A percentile compares a stretch with the other conserved stretches of the same genome.
These are phyloP conservation scores for Melanocharis versteri DNA, from an alignment of 2,113 vertebrate species.

Conservation along the genomic window DNA sequence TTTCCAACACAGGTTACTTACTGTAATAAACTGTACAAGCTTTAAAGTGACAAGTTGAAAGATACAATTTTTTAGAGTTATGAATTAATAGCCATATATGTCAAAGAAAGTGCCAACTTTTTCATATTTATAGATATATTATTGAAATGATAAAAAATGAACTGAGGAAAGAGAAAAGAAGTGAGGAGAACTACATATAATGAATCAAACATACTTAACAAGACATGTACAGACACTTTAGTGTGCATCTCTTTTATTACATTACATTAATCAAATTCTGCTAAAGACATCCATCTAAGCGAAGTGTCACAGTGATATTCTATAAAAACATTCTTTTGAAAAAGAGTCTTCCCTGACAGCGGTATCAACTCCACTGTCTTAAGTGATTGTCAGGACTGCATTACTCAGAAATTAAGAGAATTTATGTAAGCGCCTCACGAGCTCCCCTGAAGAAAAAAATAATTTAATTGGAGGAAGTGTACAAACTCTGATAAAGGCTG, in stretches of 20 bases:
- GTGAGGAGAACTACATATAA: slow-evolving; percentile 80
- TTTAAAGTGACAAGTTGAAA: slow-evolving; percentile 82
- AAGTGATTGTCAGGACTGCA: slow-evolving; percentile 83
- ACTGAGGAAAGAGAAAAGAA: slow-evolving; percentile 79
- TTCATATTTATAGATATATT: slow-evolving; percentile 93
- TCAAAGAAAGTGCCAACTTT: slow-evolving; percentile 87
- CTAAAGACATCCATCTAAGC: slow-evolving; percentile 82
- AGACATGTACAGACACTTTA: slow-evolving; percentile 85
- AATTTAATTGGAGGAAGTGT: slow-evolving; percentile 85
- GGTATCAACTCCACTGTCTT: slow-evolving; percentile 81
- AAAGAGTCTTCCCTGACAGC: slow-evolving; percentile 79
- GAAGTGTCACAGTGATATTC: slow-evolving; percentile 80
- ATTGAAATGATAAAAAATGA: slow-evolving; percentile 89
- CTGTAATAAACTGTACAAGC: slow-evolving; percentile 78
- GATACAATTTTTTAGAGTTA: slow-evolving; percentile 82
- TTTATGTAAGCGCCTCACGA: slow-evolving; percentile 79
- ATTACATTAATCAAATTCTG: slow-evolving; percentile 88
- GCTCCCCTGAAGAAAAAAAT: slow-evolving; percentile 80
- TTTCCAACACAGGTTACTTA: slow-evolving; percentile 82
- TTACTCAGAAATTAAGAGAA: slow-evolving; percentile 90
- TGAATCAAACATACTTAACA: slow-evolving; percentile 88
- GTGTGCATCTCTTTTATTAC: slow-evolving; percentile 88
- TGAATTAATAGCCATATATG: slow-evolving; percentile 81
- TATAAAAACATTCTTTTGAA: slow-evolving; percentile 78
- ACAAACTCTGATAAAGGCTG: slow-evolving; percentile 82